A percentile compares a stretch with the other conserved stretches of the same genome.
phyloP scores from a whole-genome alignment of 2,797 vertebrate species.

The Pitangus sulphuratus region DNA sequence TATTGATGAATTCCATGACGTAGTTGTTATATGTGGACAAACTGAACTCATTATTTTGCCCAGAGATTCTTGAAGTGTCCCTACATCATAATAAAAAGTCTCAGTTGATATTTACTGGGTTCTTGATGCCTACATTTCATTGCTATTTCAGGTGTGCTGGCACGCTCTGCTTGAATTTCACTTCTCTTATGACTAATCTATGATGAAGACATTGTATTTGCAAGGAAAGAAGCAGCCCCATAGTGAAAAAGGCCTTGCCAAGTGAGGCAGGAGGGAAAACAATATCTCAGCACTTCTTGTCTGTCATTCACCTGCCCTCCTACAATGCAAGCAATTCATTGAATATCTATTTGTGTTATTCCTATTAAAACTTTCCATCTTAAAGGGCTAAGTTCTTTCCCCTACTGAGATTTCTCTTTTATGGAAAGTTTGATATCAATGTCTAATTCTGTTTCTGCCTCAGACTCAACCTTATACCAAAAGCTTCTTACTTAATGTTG shows the following conservation, averaged over 20 bases:
- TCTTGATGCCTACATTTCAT: not conserved
- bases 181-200: constrained; percentile 41
- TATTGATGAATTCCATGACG: not conserved
- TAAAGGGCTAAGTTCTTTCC: not conserved
- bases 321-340: not conserved
- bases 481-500: not conserved
- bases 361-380: constrained; percentile 1
- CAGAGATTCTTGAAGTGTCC: not conserved
- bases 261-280: constrained; percentile 13
- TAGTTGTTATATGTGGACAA: not conserved
- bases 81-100: not conserved
- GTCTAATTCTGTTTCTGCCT: not conserved
- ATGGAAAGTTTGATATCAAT: not conserved
- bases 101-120: not conserved
- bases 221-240: not conserved
- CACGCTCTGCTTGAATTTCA: not conserved
- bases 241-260: not conserved
- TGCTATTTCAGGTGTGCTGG: constrained; percentile 58
- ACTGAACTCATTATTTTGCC: not conserved
- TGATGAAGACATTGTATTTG: constrained; percentile 22
- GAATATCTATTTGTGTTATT: not conserved
- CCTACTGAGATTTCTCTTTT: not conserved
- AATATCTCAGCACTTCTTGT: constrained; percentile 17
- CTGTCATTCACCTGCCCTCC: constrained; percentile 15
- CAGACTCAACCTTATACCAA: not conserved